phyloP scores from a whole-genome alignment of 1,140 invertebrate species.

The Rhizoglyphus robini region DNA sequence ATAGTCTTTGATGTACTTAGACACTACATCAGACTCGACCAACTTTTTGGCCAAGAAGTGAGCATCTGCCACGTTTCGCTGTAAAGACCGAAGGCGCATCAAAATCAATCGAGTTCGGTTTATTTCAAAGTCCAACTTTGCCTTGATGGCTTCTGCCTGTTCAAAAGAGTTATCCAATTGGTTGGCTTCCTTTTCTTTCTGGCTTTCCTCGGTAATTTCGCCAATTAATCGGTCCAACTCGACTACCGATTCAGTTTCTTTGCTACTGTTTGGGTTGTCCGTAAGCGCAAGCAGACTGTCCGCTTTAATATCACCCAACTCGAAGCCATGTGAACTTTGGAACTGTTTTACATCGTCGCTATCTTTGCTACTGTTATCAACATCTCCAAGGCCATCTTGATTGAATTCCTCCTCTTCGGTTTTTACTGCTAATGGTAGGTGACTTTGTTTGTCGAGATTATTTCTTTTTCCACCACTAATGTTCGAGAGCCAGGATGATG shows the following conservation, averaged over 20 bases:
- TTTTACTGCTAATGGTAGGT: not conserved
- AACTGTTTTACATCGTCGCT: not conserved
- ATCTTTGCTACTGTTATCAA: not conserved
- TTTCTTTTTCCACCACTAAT: too few species aligned
- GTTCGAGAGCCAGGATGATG: not conserved
- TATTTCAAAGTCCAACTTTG: conserved; percentile 1
- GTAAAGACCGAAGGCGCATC: conserved; percentile 2
- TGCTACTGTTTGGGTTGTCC: not conserved
- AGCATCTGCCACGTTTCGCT: conserved; percentile 3
- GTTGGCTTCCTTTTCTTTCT: not conserved
- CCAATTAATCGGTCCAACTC: not conserved
- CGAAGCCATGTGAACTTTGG: not conserved
- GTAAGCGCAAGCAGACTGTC: not conserved
- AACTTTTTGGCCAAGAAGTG: not conserved
- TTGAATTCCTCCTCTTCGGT: not conserved
- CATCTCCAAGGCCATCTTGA: not conserved
- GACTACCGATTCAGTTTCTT: not conserved
- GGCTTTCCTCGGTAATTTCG: not conserved
- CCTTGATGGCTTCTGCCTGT: not conserved
- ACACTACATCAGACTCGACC: conserved; percentile 3
- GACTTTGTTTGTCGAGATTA: too few species aligned
- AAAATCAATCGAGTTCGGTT: not conserved
- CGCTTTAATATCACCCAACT: not conserved
- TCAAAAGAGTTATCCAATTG: not conserved
- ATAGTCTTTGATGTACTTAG: not conserved